Evolutionary conservation across 2,888 invertebrate species (phyloP).

Genomic region (Nemoura dubitans): DNA sequence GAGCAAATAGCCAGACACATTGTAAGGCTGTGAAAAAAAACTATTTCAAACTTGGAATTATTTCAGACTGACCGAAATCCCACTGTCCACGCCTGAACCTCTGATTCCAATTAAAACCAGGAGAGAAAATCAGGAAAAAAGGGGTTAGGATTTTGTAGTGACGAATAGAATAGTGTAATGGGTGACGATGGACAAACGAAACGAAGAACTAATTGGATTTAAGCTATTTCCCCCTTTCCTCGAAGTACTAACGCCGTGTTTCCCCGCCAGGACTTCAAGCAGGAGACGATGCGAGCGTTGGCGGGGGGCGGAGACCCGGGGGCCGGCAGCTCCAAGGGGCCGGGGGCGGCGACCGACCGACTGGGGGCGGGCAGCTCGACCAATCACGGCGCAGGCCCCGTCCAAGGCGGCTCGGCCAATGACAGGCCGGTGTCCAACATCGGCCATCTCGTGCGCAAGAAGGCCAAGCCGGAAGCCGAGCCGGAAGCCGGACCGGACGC

Average conservation of each 20-base stretch:
- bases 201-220: too few species aligned
- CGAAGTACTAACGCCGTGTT: background rate
- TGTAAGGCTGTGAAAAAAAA: too few species aligned
- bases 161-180: too few species aligned
- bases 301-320: constrained; percentile 46
- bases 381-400: constrained; percentile 52
- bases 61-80: too few species aligned
- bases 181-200: too few species aligned
- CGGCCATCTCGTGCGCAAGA: constrained; percentile 79
- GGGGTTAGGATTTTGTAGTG: too few species aligned
- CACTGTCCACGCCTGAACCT: too few species aligned
- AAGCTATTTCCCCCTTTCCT: too few species aligned
- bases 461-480: constrained; percentile 78
- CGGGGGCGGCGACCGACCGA: constrained; percentile 54
- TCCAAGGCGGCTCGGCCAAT: constrained; percentile 53
- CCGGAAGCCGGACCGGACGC: constrained; percentile 61
- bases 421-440: constrained; percentile 77
- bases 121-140: too few species aligned
- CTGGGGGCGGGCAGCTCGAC: constrained; percentile 49
- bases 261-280: constrained; percentile 72
- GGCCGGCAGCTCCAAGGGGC: background rate
- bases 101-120: too few species aligned
- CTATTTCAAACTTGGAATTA: too few species aligned
- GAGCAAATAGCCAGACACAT: too few species aligned
- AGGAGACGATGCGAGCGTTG: constrained; percentile 66